A percentile compares a stretch with the other conserved stretches of the same genome.
Evolutionary conservation across 2,113 vertebrate species (phyloP).

Genomic region (Ammospiza nelsoni): DNA sequence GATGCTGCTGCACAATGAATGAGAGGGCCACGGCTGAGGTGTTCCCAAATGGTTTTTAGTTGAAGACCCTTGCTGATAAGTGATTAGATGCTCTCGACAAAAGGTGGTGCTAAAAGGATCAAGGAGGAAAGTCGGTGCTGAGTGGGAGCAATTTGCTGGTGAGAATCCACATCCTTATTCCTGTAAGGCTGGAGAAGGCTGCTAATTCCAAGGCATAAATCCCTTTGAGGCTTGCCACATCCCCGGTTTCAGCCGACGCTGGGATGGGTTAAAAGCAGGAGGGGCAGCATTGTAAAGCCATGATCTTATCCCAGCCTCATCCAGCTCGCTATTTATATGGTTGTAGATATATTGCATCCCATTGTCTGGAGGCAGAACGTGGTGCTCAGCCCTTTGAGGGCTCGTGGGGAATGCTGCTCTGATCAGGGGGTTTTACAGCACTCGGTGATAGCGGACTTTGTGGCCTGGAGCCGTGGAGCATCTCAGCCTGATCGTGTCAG

Average conservation of each 20-base stretch:
- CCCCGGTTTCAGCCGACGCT: constrained; percentile 14
- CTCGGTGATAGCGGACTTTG: constrained; percentile 45
- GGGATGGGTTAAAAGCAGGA: constrained; percentile 59
- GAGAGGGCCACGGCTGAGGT: background rate
- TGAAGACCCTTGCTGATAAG: constrained; percentile 41
- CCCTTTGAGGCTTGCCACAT: constrained; percentile 61
- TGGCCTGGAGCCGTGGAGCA: background rate
- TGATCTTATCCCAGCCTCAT: constrained; percentile 57
- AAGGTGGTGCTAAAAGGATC: constrained; percentile 48
- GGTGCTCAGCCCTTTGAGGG: constrained; percentile 36
- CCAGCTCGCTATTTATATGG: constrained; percentile 44
- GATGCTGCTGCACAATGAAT: background rate
- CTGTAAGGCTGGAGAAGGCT: constrained; percentile 36
- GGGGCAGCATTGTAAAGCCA: constrained; percentile 60
- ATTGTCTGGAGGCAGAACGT: constrained; percentile 2
- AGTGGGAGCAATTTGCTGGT: constrained; percentile 40
- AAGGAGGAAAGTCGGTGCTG: constrained; percentile 28
- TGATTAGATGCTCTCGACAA: constrained; percentile 39
- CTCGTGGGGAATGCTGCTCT: background rate
- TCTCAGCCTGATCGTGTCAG: constrained; percentile 39
- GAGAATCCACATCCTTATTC: constrained; percentile 64
- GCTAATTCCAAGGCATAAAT: constrained; percentile 43
- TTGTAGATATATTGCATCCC: constrained; percentile 43
- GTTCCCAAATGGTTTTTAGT: background rate
- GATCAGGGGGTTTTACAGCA: constrained; percentile 53